A percentile compares a stretch with the other conserved stretches of the same genome.
Evolutionary conservation across 2,888 invertebrate species (phyloP).

Genomic region (Penaeus monodon): DNA sequence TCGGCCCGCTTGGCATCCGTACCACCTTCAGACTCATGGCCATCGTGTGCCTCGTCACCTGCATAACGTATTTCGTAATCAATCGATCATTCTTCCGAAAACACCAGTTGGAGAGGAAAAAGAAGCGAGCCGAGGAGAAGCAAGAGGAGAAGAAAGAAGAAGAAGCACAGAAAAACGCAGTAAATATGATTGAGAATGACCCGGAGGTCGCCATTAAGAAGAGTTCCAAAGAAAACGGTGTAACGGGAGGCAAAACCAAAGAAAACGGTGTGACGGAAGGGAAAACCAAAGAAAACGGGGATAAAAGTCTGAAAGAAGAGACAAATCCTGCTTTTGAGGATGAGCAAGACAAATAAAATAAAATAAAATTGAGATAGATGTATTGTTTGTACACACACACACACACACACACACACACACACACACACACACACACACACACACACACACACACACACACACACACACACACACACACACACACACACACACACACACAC

Average conservation of each 20-base stretch:
- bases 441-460: not conserved
- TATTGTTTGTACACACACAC: too few species aligned
- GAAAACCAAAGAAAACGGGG: not conserved
- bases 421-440: not conserved
- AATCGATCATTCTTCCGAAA: too few species aligned
- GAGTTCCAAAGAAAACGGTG: not conserved
- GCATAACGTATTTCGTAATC: too few species aligned
- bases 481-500: too few species aligned
- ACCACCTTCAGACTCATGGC: conserved; percentile 14
- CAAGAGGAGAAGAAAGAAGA: not conserved
- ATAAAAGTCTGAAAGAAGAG: not conserved
- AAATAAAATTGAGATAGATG: not conserved
- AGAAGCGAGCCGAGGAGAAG: too few species aligned
- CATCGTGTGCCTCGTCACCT: conserved; percentile 4
- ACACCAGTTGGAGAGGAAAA: too few species aligned
- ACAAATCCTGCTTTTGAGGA: not conserved
- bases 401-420: not conserved
- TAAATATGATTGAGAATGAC: not conserved
- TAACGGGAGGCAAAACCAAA: not conserved
- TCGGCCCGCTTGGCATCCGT: conserved; percentile 3
- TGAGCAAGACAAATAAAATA: not conserved
- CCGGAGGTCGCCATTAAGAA: not conserved
- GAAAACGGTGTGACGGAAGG: not conserved
- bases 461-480: too few species aligned
- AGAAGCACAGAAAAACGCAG: not conserved